Evolutionary conservation across 2,888 invertebrate species (phyloP), one percentile per base, ranked within the genome.

Genomic region (Drosophila affinis): DNA sequence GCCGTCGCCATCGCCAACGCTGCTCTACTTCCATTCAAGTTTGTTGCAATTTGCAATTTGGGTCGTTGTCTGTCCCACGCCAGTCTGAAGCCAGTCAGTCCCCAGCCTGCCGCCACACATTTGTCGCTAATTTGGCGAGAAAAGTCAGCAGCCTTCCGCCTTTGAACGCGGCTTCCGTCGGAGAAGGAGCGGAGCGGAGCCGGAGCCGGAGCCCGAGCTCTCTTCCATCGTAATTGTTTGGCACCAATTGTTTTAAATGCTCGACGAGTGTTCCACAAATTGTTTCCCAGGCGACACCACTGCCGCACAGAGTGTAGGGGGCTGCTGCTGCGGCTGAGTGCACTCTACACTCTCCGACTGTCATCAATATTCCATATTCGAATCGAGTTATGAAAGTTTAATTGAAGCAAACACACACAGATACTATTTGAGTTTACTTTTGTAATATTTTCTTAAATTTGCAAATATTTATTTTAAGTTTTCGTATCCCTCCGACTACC

Each of bases 241-340:
- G 78, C 87, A 75, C 76, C 88, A 89, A 85, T 89, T 85, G 85
- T 85, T 87, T 89, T 89, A 89, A 89, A 85, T 85, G 89, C 86
- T 72, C 82, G 69, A 70, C 72, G 79, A 71, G 75, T 68, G 78
- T 59, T 69, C n/a, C 88, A 64, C 82, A 89, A 85, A 89, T 89
- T 87, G 88, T 70, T 79, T 75, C 72, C 18, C 60, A 67, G 75
- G 63, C 67, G 63, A 62, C 76, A 39, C 24, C 47, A 48, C 21
- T 18, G 54, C 57, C 62, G 48, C 57, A 62, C 49, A 34, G 48
- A 48, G 29, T 9, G 29, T 10, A 21, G 53, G 32, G 47, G 21
- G 44, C 18, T 18, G 18, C 18, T 1, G 61, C 29, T 24, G 24
- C 5, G 24, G 47, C 48, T 46, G 64, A 55, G 53, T 58, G 54